Evolutionary conservation across 2,113 vertebrate genomes (phyloP), one percentile per base, ranked within the genome.

Genomic region (Tachysurus vachellii): DNA sequence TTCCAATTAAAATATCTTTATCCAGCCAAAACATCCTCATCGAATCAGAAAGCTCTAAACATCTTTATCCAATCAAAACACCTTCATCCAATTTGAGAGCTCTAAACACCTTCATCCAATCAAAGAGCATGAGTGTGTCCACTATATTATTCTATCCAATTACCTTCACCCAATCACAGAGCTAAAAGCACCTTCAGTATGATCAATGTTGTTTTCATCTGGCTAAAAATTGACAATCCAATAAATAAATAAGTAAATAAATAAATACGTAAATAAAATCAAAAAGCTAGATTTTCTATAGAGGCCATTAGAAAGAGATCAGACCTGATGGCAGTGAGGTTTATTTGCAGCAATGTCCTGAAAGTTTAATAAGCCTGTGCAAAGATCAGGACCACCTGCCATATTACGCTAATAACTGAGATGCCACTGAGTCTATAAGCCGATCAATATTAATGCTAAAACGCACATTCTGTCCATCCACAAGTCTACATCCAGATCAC

Each of bases 401-500:
- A 86, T 85, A 64, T 88, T 73, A 59, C 80, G 64, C 54, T 47
- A 82, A 83, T 88, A 88, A 85, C 76, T 36, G 36, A 81, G 59
- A 83, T 57, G 31, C 66, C 50, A 87, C 36, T 28, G 85, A 56
- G 85, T 85, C 57, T 80, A 83, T 83, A 81, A 89, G 62, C 66
- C 62, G 54, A 86, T 90, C 85, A 54, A 84, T 83, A 88, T 84
- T 88, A 68, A 90, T 79, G 82, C 83, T 3, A 54, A 54, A 57
- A 47, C 70, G 28, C 75, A 54, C 77, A 61, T 28, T 82, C 42
- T 66, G 28, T 70, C 36, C 71, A 64, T 61, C 54, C 61, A 77
- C 44, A 75, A 75, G 62, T 88, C 83, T 59, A 80, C 10, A 84
- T 88, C 87, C 82, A 91, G 68, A 84, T 83, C 77, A 62, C 77